These are phyloP conservation scores for Nothobranchius kuhntae DNA, from an alignment of 2,113 vertebrate genomes.

Conservation along the genomic window DNA sequence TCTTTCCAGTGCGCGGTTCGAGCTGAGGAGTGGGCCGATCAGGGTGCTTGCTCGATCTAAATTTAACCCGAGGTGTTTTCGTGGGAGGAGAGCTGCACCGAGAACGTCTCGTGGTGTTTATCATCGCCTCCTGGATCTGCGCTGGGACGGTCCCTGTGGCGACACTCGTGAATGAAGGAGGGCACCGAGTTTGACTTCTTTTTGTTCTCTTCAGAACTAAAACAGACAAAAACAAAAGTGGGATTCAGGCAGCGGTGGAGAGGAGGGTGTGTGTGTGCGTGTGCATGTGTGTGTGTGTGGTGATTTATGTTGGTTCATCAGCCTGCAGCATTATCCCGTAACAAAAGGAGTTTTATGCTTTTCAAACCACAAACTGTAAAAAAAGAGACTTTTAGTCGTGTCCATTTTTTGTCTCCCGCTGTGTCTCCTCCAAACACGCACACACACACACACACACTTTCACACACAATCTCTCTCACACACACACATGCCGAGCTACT, in stretches of 20 bases:
- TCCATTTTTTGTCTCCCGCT: constrained; percentile 32
- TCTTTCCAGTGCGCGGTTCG: constrained; percentile 63
- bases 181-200: background rate
- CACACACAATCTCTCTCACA: constrained; percentile 27
- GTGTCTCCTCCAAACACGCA: constrained; percentile 40
- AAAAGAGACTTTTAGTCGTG: constrained; percentile 31
- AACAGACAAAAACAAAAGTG: background rate
- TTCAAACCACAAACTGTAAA: constrained; percentile 57
- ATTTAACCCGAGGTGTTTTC: constrained; percentile 59
- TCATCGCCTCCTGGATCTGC: constrained; percentile 54
- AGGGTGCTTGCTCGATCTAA: constrained; percentile 58
- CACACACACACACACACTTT: constrained; percentile 21
- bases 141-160: constrained; percentile 59
- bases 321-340: background rate
- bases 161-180: constrained; percentile 12
- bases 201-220: constrained; percentile 4
- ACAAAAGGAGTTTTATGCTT: constrained; percentile 35
- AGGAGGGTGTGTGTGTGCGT: constrained; percentile 1
- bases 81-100: constrained; percentile 46
- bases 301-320: constrained; percentile 19
- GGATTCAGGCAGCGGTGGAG: background rate
- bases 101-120: constrained; percentile 42
- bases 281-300: constrained; percentile 2
- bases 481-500: constrained; percentile 59
- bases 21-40: constrained; percentile 52